A percentile compares a stretch with the other conserved stretches of the same genome.
Evolutionary conservation across 2,797 vertebrate genomes (phyloP).

Genomic region (Silurus lanzhouensis): DNA sequence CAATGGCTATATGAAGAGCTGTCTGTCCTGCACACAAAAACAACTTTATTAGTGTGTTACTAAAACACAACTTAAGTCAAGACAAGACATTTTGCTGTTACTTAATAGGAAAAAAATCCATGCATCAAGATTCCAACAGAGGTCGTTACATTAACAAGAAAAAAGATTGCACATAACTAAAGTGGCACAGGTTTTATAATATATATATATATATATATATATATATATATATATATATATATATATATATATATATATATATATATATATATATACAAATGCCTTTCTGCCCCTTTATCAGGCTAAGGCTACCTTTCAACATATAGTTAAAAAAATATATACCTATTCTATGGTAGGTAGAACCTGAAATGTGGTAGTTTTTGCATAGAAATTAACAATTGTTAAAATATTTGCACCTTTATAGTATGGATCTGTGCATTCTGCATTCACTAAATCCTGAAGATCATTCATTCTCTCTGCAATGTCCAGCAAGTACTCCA

Average conservation of each 20-base stretch:
- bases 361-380: neutral
- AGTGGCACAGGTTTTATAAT: neutral
- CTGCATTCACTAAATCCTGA: conserved; percentile 83
- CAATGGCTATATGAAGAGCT: conserved; percentile 92
- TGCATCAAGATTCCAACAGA: neutral
- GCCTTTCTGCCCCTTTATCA: neutral
- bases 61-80: neutral
- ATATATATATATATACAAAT: neutral
- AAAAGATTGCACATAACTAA: too few species aligned
- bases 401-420: conserved; percentile 74
- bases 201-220: too few species aligned
- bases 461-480: conserved; percentile 83
- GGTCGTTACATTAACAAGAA: neutral
- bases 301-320: neutral
- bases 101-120: neutral
- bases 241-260: too few species aligned
- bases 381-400: neutral
- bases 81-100: neutral
- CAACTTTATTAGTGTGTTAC: neutral
- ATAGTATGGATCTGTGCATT: conserved; percentile 85
- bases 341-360: neutral
- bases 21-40: conserved; percentile 81
- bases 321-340: neutral
- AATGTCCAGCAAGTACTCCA: conserved; percentile 82
- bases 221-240: too few species aligned